A percentile compares a stretch with the other conserved stretches of the same genome.
Conservation (phyloP, 2,113 vertebrate species). For the Clarias batrachus region DNA sequence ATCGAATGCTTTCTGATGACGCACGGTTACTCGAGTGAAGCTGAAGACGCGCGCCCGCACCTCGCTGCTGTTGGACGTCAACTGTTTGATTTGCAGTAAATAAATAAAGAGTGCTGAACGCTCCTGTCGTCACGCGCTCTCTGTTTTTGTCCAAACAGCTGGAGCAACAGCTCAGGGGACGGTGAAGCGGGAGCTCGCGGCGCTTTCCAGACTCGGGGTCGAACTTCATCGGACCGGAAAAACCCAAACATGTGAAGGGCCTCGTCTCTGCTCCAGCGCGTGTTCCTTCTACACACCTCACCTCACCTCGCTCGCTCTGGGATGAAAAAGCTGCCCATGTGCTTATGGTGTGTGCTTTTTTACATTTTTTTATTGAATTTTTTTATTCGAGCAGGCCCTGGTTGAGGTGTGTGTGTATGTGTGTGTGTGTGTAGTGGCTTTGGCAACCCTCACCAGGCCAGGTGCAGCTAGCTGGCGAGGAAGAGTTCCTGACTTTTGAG, state of each 20-base stretch:
- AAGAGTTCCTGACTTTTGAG: conserved; percentile 36
- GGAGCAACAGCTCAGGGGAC: conserved; percentile 23
- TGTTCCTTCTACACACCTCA: neutral
- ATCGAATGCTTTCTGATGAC: neutral
- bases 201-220: neutral
- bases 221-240: neutral
- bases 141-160: conserved; percentile 43
- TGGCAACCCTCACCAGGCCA: conserved; percentile 55
- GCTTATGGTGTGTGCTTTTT: conserved; percentile 10
- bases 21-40: neutral
- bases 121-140: conserved; percentile 4
- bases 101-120: conserved; percentile 12
- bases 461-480: conserved; percentile 62
- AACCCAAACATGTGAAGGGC: neutral
- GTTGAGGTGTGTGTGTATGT: conserved; percentile 3
- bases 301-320: neutral
- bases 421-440: conserved; percentile 42
- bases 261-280: neutral
- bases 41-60: conserved; percentile 25
- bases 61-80: conserved; percentile 12
- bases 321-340: conserved; percentile 27
- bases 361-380: neutral
- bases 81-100: conserved; percentile 37
- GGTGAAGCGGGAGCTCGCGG: neutral
- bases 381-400: neutral